Conservation (phyloP, 2,797 vertebrate species). For the Hydrocynus forskahlii region DNA sequence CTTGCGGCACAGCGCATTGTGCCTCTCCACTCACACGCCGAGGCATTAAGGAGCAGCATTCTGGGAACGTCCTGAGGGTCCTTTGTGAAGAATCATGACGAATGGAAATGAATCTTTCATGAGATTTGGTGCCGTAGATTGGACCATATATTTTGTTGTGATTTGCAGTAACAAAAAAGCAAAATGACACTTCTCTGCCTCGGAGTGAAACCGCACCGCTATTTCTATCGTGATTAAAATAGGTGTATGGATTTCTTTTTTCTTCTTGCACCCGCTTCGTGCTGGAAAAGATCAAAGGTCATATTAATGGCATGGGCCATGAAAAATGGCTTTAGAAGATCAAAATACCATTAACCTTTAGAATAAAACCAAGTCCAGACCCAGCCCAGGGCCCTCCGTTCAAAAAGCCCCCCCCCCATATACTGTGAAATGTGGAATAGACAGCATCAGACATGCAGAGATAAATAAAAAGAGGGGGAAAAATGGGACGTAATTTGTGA, state of each 20-base stretch:
- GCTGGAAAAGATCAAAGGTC: constrained; percentile 58
- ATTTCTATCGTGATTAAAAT: constrained; percentile 63
- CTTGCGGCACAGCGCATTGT: constrained; percentile 44
- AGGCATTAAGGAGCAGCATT: constrained; percentile 55
- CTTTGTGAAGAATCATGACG: constrained; percentile 59
- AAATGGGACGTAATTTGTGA: constrained; percentile 49
- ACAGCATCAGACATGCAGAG: constrained; percentile 30
- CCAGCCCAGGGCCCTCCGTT: constrained; percentile 6
- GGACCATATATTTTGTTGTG: constrained; percentile 63
- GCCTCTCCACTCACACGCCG: constrained; percentile 37
- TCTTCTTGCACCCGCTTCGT: constrained; percentile 12
- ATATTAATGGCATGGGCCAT: constrained; percentile 45
- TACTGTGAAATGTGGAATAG: constrained; percentile 26
- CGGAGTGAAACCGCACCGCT: constrained; percentile 53
- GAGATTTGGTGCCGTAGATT: constrained; percentile 61
- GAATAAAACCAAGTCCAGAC: constrained; percentile 24
- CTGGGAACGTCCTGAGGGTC: constrained; percentile 57
- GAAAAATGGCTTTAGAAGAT: constrained; percentile 52
- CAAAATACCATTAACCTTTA: constrained; percentile 62
- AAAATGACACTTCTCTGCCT: constrained; percentile 63
- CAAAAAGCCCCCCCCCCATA: constrained; percentile 23
- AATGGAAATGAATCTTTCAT: constrained; percentile 65
- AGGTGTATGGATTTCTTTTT: constrained; percentile 56
- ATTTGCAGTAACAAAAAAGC: constrained; percentile 63
- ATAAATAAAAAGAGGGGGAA: constrained; percentile 35